Conservation (phyloP, 2,113 vertebrate species). For the Canis aureus region DNA sequence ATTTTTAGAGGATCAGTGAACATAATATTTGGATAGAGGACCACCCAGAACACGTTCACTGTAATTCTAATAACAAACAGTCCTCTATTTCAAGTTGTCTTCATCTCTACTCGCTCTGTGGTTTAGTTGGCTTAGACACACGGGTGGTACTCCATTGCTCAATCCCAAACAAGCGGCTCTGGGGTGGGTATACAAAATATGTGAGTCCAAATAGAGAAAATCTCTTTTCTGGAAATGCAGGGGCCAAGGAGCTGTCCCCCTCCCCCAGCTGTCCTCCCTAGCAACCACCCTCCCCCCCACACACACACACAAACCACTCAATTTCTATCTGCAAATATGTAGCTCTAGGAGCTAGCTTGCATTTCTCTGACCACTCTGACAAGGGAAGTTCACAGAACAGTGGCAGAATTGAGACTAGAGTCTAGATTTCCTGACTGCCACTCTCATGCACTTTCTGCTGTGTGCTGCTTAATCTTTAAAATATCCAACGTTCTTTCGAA, state of each 20-base stretch:
- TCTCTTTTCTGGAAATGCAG: neutral
- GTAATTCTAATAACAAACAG: neutral
- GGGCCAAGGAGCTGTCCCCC: neutral
- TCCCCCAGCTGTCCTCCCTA: neutral
- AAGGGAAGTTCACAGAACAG: neutral
- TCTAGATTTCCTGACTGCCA: neutral
- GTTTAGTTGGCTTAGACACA: neutral
- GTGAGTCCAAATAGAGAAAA: neutral
- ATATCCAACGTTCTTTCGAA: neutral
- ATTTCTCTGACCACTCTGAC: neutral
- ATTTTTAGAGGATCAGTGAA: neutral
- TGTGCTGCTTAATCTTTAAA: neutral
- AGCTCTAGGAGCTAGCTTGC: neutral
- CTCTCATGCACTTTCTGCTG: neutral
- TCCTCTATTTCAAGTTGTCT: neutral
- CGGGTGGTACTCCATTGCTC: no score
- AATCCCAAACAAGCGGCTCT: neutral
- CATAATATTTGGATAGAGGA: neutral
- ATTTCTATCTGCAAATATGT: neutral
- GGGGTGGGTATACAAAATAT: neutral
- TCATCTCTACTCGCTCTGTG: accelerated
- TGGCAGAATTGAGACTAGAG: neutral
- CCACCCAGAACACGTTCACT: neutral
- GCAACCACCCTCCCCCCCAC: neutral
- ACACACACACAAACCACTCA: neutral